Evolutionary conservation across 1,140 invertebrate genomes (phyloP), one percentile per base, ranked within the genome.

Genomic region (Drosophila chauvacae): DNA sequence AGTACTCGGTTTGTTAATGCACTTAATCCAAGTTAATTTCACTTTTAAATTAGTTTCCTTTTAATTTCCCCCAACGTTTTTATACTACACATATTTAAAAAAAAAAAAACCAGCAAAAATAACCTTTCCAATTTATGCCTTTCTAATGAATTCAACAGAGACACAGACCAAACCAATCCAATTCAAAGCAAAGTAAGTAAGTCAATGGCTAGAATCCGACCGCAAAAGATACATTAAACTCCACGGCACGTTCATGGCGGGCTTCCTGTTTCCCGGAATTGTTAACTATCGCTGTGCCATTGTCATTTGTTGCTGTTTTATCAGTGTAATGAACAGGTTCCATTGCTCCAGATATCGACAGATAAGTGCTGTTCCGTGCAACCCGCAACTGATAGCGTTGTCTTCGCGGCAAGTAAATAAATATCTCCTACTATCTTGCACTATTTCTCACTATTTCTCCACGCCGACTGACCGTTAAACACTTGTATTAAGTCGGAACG

Each of bases 401-500:
- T 39, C 48, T 74, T 47, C 59, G 58, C 50, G 33, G 58, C 50
- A 48, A 30, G n/a, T 51, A 51, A 51, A 42, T 28, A 45, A 59
- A 28, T 59, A 44, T 45, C 57, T 59, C 35, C 4, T 7, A 55
- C 51, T 55, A 55, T 55, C 51, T 39, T 9, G 53, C 53, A 56
- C 53, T 26, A 57, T 45, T 41, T 62, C 62, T 62, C 65, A 55
- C 63, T 41, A 68, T 42, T 69, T 53, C 35, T 56, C 47, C 35
- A 72, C 68, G 28, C 33, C 35, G 37, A 28, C 65, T 58, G 50
- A 72, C 70, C 48, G 70, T 72, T 72, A 72, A 72, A 42, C 55
- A 58, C 70, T 72, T 72, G 70, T 72, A 72, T 72, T 72, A 72
- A 72, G 42, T 72, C 70, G 39, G n/a, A 76, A 66, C 61, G 53